phyloP scores from a whole-genome alignment of 1,140 invertebrate species.

The Heliconius congener region DNA sequence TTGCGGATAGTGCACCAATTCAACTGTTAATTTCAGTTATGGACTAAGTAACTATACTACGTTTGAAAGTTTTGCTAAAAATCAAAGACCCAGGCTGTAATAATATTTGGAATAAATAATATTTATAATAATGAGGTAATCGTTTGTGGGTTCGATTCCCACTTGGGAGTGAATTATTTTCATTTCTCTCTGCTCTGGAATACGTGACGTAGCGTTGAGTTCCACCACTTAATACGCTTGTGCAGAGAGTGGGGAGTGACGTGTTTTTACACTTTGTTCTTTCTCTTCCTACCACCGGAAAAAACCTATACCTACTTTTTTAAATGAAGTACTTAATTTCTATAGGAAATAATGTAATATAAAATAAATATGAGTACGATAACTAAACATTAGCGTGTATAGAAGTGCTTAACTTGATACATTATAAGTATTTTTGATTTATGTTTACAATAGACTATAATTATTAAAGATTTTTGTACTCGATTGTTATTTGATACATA shows the following conservation, averaged over 20 bases:
- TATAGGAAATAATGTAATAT: neutral
- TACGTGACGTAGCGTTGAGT: no score
- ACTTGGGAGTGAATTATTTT: no score
- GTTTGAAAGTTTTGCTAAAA: no score
- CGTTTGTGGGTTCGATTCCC: no score
- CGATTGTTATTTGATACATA: neutral
- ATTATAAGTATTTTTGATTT: neutral
- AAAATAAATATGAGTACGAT: neutral
- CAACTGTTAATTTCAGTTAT: slow-evolving; percentile 8
- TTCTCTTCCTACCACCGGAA: no score
- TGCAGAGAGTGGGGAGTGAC: no score
- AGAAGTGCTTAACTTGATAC: slow-evolving; percentile 10
- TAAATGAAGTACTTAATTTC: neutral
- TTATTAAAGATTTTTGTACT: neutral
- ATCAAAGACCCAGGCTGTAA: no score
- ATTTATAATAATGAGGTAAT: no score
- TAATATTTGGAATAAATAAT: no score
- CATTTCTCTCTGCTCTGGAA: no score
- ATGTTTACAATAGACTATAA: neutral
- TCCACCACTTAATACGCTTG: no score
- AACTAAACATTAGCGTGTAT: slow-evolving; percentile 6
- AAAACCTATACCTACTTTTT: neutral
- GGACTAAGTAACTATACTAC: neutral
- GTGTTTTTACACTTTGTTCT: no score
- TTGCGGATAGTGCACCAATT: slow-evolving; percentile 5